Conservation (phyloP, 1,140 invertebrate genomes). For the Yoshiicerus persimilis region DNA sequence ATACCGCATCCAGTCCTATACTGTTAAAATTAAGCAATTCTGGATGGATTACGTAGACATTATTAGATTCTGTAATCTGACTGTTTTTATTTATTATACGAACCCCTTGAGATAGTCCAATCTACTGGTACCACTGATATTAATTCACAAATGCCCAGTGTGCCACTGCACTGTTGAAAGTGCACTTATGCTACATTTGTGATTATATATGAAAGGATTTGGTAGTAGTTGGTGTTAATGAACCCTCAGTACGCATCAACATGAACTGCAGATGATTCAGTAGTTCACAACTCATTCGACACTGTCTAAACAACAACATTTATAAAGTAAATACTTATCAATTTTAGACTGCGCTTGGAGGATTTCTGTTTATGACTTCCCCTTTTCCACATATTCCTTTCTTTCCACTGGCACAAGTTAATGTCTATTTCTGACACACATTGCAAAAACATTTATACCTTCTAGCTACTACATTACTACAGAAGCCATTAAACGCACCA, state of each 20-base stretch:
- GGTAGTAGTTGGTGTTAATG: not conserved
- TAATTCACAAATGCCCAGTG: no score
- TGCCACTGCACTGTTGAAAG: no score
- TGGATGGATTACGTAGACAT: no score
- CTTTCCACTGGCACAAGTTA: not conserved
- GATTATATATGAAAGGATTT: not conserved
- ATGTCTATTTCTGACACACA: no score
- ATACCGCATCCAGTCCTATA: no score
- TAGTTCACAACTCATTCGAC: not conserved
- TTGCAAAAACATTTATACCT: not conserved
- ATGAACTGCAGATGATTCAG: not conserved
- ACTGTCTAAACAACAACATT: not conserved
- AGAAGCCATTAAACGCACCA: not conserved
- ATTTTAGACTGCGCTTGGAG: not conserved
- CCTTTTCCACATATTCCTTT: not conserved
- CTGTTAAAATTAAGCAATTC: no score
- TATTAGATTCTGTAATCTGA: no score
- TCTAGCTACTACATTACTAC: not conserved
- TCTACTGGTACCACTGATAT: no score
- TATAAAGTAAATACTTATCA: not conserved
- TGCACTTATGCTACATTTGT: not conserved
- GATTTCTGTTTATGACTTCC: not conserved
- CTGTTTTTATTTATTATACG: no score
- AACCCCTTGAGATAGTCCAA: no score
- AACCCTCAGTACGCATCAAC: not conserved